phyloP scores from a whole-genome alignment of 2,113 vertebrate genomes.

The Chionis minor region DNA sequence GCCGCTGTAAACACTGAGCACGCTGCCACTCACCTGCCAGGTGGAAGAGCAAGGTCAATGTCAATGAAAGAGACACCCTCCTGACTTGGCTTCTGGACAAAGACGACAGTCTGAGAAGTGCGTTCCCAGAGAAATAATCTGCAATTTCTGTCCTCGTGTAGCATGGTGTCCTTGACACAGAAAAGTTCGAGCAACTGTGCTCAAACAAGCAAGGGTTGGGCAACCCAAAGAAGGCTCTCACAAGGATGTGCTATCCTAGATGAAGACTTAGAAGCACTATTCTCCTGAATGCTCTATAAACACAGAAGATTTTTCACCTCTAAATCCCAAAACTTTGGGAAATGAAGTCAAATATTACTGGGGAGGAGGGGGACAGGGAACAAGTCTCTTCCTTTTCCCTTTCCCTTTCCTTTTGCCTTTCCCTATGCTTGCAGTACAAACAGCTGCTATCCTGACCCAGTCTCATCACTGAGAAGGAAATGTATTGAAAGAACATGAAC shows the following conservation, averaged over 20 bases:
- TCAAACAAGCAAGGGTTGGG: background rate
- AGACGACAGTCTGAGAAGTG: fast-evolving
- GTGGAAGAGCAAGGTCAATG: background rate
- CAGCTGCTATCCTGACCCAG: background rate
- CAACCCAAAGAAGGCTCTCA: background rate
- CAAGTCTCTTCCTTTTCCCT: background rate
- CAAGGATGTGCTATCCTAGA: background rate
- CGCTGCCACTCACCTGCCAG: constrained; percentile 73
- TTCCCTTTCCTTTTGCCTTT: background rate
- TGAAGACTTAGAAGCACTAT: background rate
- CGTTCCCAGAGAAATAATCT: background rate
- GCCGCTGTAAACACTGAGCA: constrained; percentile 73
- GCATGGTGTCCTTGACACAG: background rate
- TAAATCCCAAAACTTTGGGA: background rate
- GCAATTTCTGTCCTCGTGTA: background rate
- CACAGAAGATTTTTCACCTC: background rate
- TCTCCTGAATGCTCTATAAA: background rate
- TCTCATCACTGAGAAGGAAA: background rate
- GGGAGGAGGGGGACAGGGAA: background rate
- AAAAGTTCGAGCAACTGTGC: background rate
- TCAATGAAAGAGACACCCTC: background rate
- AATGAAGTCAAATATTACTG: background rate
- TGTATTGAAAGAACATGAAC: background rate
- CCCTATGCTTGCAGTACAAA: background rate
- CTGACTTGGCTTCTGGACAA: background rate